Evolutionary conservation across 1,140 invertebrate species (phyloP).

Genomic region (Magallana angulata): DNA sequence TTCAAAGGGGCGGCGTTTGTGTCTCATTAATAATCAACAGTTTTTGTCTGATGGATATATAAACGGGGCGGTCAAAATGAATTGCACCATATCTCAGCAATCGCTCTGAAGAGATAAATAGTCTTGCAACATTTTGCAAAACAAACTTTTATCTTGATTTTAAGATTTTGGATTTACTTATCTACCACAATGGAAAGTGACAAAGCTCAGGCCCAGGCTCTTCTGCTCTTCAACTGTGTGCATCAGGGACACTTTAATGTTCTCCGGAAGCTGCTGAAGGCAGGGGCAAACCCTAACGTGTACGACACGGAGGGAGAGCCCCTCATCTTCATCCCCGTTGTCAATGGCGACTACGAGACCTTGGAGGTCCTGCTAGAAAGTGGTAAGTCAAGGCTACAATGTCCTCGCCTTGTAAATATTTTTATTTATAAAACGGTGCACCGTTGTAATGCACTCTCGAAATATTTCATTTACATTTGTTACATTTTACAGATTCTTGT

Average conservation of each 20-base stretch:
- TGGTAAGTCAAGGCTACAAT: neutral
- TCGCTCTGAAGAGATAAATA: neutral
- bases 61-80: neutral
- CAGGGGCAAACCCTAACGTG: neutral
- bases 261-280: slow-evolving; percentile 15
- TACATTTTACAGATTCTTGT: slow-evolving; percentile 37
- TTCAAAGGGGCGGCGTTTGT: slow-evolving; percentile 5
- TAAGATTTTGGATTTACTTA: neutral
- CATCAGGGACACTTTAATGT: slow-evolving; percentile 5
- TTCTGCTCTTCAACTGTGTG: slow-evolving; percentile 15
- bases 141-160: neutral
- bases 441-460: no score
- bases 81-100: neutral
- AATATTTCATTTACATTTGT: no score
- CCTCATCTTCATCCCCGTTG: slow-evolving; percentile 3
- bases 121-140: neutral
- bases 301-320: neutral
- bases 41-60: neutral
- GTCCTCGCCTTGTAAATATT: no score
- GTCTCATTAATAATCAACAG: neutral
- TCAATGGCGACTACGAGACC: slow-evolving; percentile 9
- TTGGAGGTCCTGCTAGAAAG: neutral
- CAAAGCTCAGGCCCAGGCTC: neutral
- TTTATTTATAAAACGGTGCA: no score
- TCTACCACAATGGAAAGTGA: neutral